Conservation (phyloP, 2,888 invertebrate genomes). For the Ichneumoninae sp. region DNA sequence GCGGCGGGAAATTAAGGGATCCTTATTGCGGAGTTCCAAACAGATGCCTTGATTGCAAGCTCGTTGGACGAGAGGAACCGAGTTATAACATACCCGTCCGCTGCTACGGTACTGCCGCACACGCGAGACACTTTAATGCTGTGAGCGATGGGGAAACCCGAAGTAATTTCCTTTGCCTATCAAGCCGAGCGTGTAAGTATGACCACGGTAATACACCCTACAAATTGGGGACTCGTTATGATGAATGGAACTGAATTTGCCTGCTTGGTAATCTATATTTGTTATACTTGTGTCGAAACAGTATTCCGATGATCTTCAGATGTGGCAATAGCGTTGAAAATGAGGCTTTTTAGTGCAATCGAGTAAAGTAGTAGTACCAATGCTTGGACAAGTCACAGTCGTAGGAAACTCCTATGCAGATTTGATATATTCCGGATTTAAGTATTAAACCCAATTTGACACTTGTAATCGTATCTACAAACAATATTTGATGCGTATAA, state of each 20-base stretch:
- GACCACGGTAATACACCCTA: not conserved
- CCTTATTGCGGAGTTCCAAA: constrained; percentile 43
- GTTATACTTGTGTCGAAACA: not conserved
- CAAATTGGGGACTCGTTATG: not conserved
- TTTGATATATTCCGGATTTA: too few relatives aligned
- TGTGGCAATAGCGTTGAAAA: not conserved
- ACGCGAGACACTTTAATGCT: constrained; percentile 2
- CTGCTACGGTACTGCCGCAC: constrained; percentile 8
- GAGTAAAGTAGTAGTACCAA: too few relatives aligned
- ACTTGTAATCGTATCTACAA: too few relatives aligned
- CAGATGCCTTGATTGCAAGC: constrained; percentile 57
- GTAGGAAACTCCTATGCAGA: too few relatives aligned
- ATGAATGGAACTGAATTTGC: not conserved
- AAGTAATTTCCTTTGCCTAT: constrained; percentile 24
- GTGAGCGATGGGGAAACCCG: constrained; percentile 30
- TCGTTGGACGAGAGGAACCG: constrained; percentile 43
- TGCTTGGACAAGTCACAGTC: too few relatives aligned
- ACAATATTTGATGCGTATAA: too few relatives aligned
- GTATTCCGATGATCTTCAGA: not conserved
- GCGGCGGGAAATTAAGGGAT: constrained; percentile 49
- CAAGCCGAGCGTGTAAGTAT: not conserved
- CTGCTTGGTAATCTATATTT: not conserved
- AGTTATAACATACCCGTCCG: not conserved
- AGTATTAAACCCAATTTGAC: too few relatives aligned
- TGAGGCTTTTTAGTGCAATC: not conserved